phyloP scores from a whole-genome alignment of 2,888 invertebrate species.

The Ormyrus labotus region DNA sequence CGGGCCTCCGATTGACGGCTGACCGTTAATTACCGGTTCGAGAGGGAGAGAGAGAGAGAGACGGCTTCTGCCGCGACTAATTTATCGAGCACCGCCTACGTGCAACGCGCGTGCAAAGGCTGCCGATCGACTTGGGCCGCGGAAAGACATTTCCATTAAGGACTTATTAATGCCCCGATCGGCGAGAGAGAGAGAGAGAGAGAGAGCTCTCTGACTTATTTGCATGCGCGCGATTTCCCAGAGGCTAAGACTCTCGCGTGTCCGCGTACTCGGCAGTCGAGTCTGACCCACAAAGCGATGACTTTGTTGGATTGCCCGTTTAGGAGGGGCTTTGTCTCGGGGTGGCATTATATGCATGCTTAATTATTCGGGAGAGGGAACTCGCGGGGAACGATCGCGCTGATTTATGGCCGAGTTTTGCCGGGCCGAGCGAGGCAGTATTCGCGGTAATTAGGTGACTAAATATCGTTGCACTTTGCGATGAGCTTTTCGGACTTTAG shows the following conservation, averaged over 20 bases:
- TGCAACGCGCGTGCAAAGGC: constrained; percentile 58
- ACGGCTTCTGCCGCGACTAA: constrained; percentile 60
- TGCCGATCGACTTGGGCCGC: constrained; percentile 51
- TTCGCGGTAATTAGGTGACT: constrained; percentile 22
- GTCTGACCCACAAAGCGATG: constrained; percentile 44
- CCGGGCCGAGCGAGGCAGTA: neutral
- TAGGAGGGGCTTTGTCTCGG: constrained; percentile 33
- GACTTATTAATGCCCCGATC: constrained; percentile 66
- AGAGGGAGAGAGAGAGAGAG: constrained; percentile 14
- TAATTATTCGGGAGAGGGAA: constrained; percentile 35
- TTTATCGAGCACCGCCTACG: constrained; percentile 66
- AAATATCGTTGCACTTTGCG: constrained; percentile 29
- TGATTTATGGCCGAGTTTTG: constrained; percentile 47
- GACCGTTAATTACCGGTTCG: constrained; percentile 62
- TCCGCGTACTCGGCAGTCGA: neutral
- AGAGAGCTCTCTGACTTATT: neutral
- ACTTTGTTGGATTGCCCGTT: constrained; percentile 32
- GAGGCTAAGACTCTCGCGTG: neutral
- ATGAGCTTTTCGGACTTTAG: neutral
- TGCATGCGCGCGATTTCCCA: constrained; percentile 50
- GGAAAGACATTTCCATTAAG: constrained; percentile 64
- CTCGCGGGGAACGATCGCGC: constrained; percentile 23
- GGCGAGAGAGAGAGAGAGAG: no score
- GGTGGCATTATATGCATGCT: constrained; percentile 2
- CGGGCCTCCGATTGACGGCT: constrained; percentile 46